A percentile compares a stretch with the other conserved stretches of the same genome.
phyloP scores from a whole-genome alignment of 2,113 vertebrate species.

The Myrmecophaga tridactyla region DNA sequence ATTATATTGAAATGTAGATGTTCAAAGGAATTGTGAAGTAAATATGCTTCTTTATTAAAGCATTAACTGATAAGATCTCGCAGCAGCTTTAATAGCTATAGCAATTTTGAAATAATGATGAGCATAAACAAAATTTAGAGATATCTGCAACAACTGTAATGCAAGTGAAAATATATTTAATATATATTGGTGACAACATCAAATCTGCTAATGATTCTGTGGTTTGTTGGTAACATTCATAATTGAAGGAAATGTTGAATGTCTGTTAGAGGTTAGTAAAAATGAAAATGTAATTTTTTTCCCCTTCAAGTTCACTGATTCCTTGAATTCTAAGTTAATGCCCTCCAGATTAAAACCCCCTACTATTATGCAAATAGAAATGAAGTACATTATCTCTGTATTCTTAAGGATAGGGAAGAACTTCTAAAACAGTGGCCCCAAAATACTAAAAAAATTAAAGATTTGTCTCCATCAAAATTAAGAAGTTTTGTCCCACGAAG shows the following conservation, averaged over 20 bases:
- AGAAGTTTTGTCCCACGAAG: not conserved
- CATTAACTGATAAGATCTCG: not conserved
- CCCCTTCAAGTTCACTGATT: not conserved
- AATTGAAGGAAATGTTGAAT: not conserved
- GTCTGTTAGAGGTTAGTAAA: not conserved
- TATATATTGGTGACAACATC: not conserved
- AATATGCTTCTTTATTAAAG: not conserved
- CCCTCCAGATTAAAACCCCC: not conserved
- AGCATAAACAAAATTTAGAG: not conserved
- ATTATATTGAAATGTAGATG: not conserved
- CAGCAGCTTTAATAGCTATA: not conserved
- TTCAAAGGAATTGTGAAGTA: not conserved
- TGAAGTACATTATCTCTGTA: not conserved
- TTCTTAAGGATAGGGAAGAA: not conserved
- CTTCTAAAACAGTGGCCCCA: not conserved
- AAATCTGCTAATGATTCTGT: not conserved
- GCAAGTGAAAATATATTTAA: not conserved
- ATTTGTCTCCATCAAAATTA: not conserved
- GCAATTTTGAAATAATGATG: slow-evolving; percentile 7
- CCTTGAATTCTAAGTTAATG: not conserved
- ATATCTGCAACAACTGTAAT: not conserved
- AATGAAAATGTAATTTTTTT: not conserved
- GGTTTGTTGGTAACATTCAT: not conserved
- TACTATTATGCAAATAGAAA: not conserved
- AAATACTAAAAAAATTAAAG: not conserved